Percentiles rank a stretch among this genome's conserved stretches.
Conservation (phyloP, 2,797 vertebrate genomes). For the Leptodactylus fallax region DNA sequence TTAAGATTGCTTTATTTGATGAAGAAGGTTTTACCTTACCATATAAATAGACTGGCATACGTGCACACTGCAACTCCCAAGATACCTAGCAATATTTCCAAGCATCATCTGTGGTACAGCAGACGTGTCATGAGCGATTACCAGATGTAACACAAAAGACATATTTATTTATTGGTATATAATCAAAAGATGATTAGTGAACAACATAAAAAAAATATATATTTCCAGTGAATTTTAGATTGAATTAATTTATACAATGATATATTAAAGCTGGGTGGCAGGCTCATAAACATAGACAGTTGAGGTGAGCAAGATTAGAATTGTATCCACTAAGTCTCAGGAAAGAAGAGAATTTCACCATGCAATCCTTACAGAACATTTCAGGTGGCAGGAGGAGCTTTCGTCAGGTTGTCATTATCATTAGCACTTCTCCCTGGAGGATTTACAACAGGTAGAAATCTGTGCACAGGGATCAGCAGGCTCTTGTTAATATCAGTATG, state of each 20-base stretch:
- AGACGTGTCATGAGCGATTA: not conserved
- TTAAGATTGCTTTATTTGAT: not conserved
- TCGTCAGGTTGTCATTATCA: conserved; percentile 36
- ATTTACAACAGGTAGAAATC: conserved; percentile 22
- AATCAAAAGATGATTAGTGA: not conserved
- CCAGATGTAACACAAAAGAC: not conserved
- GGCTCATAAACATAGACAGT: not conserved
- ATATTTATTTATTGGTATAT: not conserved
- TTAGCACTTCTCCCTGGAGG: conserved; percentile 7
- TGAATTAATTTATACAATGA: not conserved
- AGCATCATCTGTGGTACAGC: not conserved
- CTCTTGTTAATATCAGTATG: not conserved
- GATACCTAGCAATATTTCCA: not conserved
- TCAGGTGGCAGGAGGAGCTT: conserved; percentile 30
- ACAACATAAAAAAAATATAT: not conserved
- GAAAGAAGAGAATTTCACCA: not conserved
- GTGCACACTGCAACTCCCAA: not conserved
- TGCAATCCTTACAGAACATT: conserved; percentile 21
- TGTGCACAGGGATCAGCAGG: not conserved
- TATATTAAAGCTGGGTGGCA: not conserved
- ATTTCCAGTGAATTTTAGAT: not conserved
- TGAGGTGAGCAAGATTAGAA: not conserved
- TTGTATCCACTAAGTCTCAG: not conserved
- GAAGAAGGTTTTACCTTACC: not conserved
- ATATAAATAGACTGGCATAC: not conserved